Percentiles rank a stretch among this genome's conserved stretches.
Conservation (phyloP, 2,797 vertebrate species). For the Harpagifer antarcticus region DNA sequence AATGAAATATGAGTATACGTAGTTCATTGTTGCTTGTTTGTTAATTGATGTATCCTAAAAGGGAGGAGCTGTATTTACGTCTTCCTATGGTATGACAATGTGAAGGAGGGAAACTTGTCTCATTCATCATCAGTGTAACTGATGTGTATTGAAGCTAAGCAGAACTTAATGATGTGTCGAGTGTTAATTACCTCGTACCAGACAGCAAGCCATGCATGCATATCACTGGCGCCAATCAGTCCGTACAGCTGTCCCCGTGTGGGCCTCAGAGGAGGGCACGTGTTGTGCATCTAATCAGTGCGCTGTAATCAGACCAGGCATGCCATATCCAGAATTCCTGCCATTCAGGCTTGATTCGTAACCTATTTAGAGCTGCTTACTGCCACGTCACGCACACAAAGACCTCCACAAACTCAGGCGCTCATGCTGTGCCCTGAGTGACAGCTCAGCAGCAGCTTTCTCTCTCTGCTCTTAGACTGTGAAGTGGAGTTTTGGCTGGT, state of each 20-base stretch:
- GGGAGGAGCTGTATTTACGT: background rate
- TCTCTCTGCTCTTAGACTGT: constrained; percentile 30
- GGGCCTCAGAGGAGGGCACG: constrained; percentile 54
- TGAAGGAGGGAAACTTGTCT: constrained; percentile 37
- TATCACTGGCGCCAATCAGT: constrained; percentile 57
- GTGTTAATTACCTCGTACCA: constrained; percentile 65
- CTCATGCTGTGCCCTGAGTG: constrained; percentile 33
- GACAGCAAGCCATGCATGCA: constrained; percentile 52
- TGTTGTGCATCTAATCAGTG: constrained; percentile 55
- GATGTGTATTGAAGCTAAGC: constrained; percentile 49
- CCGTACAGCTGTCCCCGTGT: constrained; percentile 47
- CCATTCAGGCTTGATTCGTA: constrained; percentile 31
- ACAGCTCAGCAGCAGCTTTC: constrained; percentile 35
- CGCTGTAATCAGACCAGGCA: constrained; percentile 58
- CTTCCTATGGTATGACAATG: background rate
- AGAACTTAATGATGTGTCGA: constrained; percentile 50
- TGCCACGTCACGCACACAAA: constrained; percentile 22
- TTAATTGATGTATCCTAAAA: background rate
- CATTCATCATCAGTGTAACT: constrained; percentile 41
- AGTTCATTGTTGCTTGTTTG: background rate
- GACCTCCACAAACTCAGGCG: background rate
- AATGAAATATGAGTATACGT: background rate
- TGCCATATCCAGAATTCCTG: constrained; percentile 47
- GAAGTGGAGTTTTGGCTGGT: constrained; percentile 44
- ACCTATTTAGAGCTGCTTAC: constrained; percentile 41